Percentiles rank a stretch among this genome's conserved stretches.
phyloP scores from a whole-genome alignment of 2,888 invertebrate species.

The Magallana nippona region DNA sequence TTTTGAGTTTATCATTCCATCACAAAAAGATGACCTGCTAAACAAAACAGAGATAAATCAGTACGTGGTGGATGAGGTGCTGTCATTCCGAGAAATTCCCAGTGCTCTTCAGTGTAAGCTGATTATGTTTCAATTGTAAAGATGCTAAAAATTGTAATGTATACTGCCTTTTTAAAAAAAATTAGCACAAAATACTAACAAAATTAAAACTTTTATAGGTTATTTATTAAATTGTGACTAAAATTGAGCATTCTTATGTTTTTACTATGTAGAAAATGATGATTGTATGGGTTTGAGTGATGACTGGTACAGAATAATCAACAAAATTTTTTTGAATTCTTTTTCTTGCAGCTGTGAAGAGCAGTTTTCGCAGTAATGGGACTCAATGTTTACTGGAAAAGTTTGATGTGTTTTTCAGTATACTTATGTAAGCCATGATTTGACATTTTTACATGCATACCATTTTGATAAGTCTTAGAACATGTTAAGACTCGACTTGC shows the following conservation, averaged over 20 bases:
- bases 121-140: background rate
- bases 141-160: no score
- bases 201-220: background rate
- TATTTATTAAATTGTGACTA: background rate
- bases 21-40: slow-evolving; percentile 74
- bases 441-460: background rate
- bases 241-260: background rate
- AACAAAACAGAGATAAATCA: slow-evolving; percentile 72
- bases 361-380: slow-evolving; percentile 66
- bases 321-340: background rate
- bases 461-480: no score
- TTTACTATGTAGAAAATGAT: no score
- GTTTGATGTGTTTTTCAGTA: slow-evolving; percentile 77
- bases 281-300: no score
- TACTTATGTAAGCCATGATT: slow-evolving; percentile 70
- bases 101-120: slow-evolving; percentile 65
- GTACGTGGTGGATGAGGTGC: slow-evolving; percentile 77
- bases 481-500: no score
- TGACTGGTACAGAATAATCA: no score
- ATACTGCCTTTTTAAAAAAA: no score
- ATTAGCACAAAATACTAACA: no score
- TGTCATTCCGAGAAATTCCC: slow-evolving; percentile 70
- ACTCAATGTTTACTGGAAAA: slow-evolving; percentile 65
- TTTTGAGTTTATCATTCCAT: slow-evolving; percentile 77
- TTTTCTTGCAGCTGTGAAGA: slow-evolving; percentile 68